Evolutionary conservation across 1,140 invertebrate species (phyloP).

Genomic region (Drosophila fuyamai): DNA sequence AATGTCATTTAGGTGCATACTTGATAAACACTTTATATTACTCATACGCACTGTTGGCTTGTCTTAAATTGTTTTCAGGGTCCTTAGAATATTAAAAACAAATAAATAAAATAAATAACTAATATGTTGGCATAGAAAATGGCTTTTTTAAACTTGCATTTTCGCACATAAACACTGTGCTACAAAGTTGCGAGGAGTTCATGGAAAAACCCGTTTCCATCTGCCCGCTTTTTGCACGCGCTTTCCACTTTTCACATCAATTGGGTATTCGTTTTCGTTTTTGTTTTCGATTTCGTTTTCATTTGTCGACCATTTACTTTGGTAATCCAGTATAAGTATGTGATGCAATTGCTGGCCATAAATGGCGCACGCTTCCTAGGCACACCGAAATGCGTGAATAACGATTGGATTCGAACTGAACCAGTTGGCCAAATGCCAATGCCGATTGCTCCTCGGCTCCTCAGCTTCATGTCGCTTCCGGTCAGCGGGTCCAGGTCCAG

Average conservation of each 20-base stretch:
- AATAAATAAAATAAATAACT: too few relatives aligned
- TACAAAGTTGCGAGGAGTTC: conserved; percentile 17
- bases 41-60: conserved; percentile 12
- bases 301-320: conserved; percentile 11
- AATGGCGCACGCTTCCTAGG: conserved; percentile 75
- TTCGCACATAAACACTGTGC: conserved; percentile 25
- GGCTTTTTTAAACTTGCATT: background rate
- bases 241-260: conserved; percentile 36
- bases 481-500: conserved; percentile 11
- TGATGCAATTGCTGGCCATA: conserved; percentile 73
- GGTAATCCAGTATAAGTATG: conserved; percentile 15
- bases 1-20: too few relatives aligned
- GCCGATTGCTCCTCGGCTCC: conserved; percentile 54
- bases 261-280: conserved; percentile 3
- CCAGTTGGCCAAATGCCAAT: conserved; percentile 81
- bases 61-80: background rate
- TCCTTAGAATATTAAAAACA: too few relatives aligned
- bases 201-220: conserved; percentile 43
- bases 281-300: conserved; percentile 5
- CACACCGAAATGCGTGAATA: conserved; percentile 42
- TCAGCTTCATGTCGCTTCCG: conserved; percentile 23
- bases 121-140: conserved; percentile 11
- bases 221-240: conserved; percentile 39
- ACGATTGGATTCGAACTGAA: conserved; percentile 47
- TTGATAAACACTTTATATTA: background rate